Evolutionary conservation across 2,888 invertebrate genomes (phyloP).

Genomic region (Polydrusus tereticollis): DNA sequence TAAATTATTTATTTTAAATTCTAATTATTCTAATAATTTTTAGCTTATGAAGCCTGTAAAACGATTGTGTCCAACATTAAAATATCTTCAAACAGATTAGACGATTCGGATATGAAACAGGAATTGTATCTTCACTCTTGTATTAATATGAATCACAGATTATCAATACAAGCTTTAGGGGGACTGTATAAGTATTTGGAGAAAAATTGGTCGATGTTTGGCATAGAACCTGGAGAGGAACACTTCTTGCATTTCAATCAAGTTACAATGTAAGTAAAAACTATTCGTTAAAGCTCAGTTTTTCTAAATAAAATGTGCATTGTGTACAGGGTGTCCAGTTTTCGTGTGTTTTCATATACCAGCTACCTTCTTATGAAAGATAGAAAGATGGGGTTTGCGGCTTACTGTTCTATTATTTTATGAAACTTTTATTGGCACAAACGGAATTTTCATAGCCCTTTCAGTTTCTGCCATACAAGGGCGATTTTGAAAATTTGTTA

Average conservation of each 20-base stretch:
- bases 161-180: conserved; percentile 79
- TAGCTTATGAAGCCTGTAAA: conserved; percentile 59
- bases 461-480: too few species aligned
- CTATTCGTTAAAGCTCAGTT: too few species aligned
- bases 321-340: too few species aligned
- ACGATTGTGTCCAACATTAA: conserved; percentile 55
- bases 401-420: too few species aligned
- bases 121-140: conserved; percentile 73
- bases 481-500: too few species aligned
- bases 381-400: too few species aligned
- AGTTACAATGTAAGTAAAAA: conserved; percentile 73
- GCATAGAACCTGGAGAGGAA: conserved; percentile 67
- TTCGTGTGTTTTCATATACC: too few species aligned
- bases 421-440: too few species aligned
- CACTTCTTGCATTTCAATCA: conserved; percentile 71
- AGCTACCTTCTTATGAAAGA: too few species aligned
- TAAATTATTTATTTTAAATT: too few species aligned
- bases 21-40: conserved; percentile 16
- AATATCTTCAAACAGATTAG: conserved; percentile 65
- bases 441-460: too few species aligned
- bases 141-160: conserved; percentile 74
- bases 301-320: too few species aligned
- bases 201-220: conserved; percentile 70
- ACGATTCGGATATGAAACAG: conserved; percentile 70
- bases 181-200: conserved; percentile 80